A percentile compares a stretch with the other conserved stretches of the same genome.
These are phyloP conservation scores for Pasiphila rectangulata DNA, from an alignment of 2,888 invertebrate genomes.

Conservation along the genomic window DNA sequence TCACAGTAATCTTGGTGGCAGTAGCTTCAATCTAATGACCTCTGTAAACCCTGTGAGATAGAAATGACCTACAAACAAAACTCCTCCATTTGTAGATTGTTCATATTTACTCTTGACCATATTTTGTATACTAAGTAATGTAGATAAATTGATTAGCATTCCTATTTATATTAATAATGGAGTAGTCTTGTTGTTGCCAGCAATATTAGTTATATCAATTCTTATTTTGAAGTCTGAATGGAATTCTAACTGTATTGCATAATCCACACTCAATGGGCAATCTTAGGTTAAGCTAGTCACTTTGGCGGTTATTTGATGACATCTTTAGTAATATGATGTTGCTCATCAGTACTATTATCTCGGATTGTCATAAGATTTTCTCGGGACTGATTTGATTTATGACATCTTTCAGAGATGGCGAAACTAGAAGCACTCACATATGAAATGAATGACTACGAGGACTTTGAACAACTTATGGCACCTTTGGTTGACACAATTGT, in stretches of 20 bases:
- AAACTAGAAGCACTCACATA: slow-evolving; percentile 35
- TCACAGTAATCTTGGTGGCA: slow-evolving; percentile 65
- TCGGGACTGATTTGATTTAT: slow-evolving; percentile 12
- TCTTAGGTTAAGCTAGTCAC: slow-evolving; percentile 57
- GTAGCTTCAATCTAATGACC: slow-evolving; percentile 50
- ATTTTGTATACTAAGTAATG: not conserved
- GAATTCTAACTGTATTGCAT: slow-evolving; percentile 37
- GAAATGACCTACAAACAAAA: slow-evolving; percentile 41
- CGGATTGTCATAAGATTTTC: not conserved
- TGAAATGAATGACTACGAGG: slow-evolving; percentile 35
- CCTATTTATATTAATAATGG: slow-evolving; percentile 37
- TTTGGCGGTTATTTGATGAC: slow-evolving; percentile 56
- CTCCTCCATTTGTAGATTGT: slow-evolving; percentile 39
- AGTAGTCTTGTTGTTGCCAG: slow-evolving; percentile 43
- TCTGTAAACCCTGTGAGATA: slow-evolving; percentile 66
- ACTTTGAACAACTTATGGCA: slow-evolving; percentile 37
- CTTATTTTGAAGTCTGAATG: slow-evolving; percentile 39
- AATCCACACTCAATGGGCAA: slow-evolving; percentile 44
- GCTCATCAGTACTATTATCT: slow-evolving; percentile 27
- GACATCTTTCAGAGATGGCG: slow-evolving; percentile 17
- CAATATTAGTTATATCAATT: slow-evolving; percentile 27
- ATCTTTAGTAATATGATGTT: slow-evolving; percentile 72
- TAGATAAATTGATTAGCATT: not conserved
- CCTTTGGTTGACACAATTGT: slow-evolving; percentile 43
- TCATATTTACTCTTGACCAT: too few relatives aligned